These are phyloP conservation scores for Perodicticus potto DNA, from an alignment of 2,797 vertebrate species.

Conservation along the genomic window DNA sequence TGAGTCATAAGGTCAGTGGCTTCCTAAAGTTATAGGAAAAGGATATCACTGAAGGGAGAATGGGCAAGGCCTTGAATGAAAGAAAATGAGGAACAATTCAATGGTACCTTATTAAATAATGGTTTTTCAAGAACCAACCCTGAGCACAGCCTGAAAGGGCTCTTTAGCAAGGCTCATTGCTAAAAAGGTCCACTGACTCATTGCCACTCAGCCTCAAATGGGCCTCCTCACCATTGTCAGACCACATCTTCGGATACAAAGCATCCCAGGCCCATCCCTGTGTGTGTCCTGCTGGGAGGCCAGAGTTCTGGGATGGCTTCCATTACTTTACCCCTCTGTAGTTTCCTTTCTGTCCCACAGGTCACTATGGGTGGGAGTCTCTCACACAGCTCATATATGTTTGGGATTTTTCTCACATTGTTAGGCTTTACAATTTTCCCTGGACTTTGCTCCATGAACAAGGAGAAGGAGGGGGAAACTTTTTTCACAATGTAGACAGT, in stretches of 20 bases:
- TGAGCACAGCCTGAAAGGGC: neutral
- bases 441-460: neutral
- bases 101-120: neutral
- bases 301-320: neutral
- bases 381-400: neutral
- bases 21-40: neutral
- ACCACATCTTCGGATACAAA: rapidly evolving
- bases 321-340: neutral
- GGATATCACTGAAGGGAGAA: neutral
- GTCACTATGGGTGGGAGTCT: neutral
- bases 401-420: neutral
- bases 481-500: neutral
- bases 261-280: neutral
- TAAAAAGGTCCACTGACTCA: neutral
- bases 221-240: neutral
- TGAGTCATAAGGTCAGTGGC: neutral
- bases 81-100: neutral
- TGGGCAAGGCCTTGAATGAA: neutral
- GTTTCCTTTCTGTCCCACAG: neutral
- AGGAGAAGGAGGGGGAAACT: neutral
- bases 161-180: neutral
- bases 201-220: neutral
- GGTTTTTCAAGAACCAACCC: neutral
- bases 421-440: neutral
- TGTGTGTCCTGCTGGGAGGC: neutral